These are phyloP conservation scores for Daubentonia madagascariensis DNA, from an alignment of 2,113 vertebrate genomes.

Conservation along the genomic window DNA sequence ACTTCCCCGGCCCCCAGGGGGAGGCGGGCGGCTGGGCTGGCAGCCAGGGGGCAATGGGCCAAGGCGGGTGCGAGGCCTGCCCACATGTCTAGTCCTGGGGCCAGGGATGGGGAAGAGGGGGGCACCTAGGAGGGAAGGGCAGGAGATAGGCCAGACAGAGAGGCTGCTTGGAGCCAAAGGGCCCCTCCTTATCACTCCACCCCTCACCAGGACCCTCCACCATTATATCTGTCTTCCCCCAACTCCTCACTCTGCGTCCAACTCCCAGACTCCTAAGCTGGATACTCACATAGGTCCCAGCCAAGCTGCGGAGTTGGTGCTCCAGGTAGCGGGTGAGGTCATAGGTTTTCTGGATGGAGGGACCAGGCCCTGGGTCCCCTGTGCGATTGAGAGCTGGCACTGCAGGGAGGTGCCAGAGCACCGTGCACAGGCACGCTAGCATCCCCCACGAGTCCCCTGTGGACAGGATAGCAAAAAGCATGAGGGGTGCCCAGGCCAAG, in stretches of 20 bases:
- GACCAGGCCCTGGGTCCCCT: conserved; percentile 89
- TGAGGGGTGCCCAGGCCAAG: background rate
- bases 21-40: conserved; percentile 72
- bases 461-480: conserved; percentile 43
- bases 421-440: conserved; percentile 88
- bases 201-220: background rate
- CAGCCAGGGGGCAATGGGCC: conserved; percentile 76
- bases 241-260: background rate
- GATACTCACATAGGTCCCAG: conserved; percentile 94
- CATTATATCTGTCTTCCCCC: background rate
- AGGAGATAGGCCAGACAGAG: conserved; percentile 26
- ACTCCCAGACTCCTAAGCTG: background rate
- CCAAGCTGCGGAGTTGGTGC: conserved; percentile 96
- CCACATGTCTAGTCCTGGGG: conserved; percentile 77
- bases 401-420: conserved; percentile 85
- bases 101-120: conserved; percentile 60
- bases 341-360: conserved; percentile 96
- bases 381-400: conserved; percentile 86
- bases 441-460: conserved; percentile 89
- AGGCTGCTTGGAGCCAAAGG: background rate
- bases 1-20: conserved; percentile 76
- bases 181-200: background rate
- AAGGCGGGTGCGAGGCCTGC: conserved; percentile 78
- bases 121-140: conserved; percentile 55
- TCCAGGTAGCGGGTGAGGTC: conserved; percentile 98